Evolutionary conservation across 2,888 invertebrate genomes (phyloP).

Genomic region (Latheticus oryzae): DNA sequence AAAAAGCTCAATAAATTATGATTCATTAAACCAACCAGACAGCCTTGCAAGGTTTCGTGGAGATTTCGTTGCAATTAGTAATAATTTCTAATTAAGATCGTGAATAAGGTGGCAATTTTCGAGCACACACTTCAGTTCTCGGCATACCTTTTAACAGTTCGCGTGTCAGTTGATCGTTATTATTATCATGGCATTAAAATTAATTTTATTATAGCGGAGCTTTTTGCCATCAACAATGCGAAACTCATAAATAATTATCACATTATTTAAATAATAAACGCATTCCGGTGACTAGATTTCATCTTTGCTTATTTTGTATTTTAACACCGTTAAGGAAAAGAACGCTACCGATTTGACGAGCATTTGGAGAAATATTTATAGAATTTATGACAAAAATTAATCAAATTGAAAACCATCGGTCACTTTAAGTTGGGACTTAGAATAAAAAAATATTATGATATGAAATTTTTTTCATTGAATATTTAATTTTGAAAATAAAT

Average conservation of each 20-base stretch:
- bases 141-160: slow-evolving; percentile 30
- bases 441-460: too few species aligned
- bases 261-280: slow-evolving; percentile 52
- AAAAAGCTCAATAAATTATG: slow-evolving; percentile 21
- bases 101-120: slow-evolving; percentile 29
- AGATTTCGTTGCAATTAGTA: slow-evolving; percentile 12
- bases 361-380: slow-evolving; percentile 32
- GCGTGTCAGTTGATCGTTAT: slow-evolving; percentile 51
- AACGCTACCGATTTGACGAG: slow-evolving; percentile 26
- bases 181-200: slow-evolving; percentile 52
- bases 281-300: slow-evolving; percentile 47
- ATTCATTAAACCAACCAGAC: slow-evolving; percentile 13
- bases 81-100: slow-evolving; percentile 30
- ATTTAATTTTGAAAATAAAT: too few species aligned
- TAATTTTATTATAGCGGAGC: slow-evolving; percentile 52
- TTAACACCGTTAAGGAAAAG: slow-evolving; percentile 41
- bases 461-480: too few species aligned
- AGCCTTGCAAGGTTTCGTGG: slow-evolving; percentile 8
- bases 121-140: slow-evolving; percentile 17
- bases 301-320: slow-evolving; percentile 48
- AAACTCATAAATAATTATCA: slow-evolving; percentile 53
- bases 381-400: slow-evolving; percentile 33
- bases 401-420: slow-evolving; percentile 38
- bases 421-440: too few species aligned
- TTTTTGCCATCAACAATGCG: slow-evolving; percentile 52